A percentile compares a stretch with the other conserved stretches of the same genome.
These are phyloP conservation scores for Chouioia cunea DNA, from an alignment of 2,888 invertebrate genomes.

Conservation along the genomic window DNA sequence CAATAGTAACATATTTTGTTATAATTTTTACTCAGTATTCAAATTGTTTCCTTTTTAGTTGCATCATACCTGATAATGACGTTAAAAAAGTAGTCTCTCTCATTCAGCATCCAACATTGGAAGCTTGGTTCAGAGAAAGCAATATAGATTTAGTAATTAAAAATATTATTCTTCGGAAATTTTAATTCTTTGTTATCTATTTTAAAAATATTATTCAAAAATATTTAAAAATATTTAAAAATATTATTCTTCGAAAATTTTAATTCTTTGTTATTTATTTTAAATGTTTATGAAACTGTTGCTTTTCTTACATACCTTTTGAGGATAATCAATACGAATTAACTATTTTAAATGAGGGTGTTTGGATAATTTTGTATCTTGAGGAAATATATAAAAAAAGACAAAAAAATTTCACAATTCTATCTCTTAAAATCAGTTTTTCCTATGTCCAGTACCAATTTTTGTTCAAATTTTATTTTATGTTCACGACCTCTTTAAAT, in stretches of 20 bases:
- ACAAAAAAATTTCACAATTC: too few species aligned
- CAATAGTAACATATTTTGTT: too few species aligned
- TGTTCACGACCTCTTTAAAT: too few species aligned
- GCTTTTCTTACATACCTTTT: background rate
- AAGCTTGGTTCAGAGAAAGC: slow-evolving; percentile 60
- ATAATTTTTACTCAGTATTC: too few species aligned
- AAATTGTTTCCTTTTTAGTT: slow-evolving; percentile 50
- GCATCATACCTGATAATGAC: slow-evolving; percentile 58
- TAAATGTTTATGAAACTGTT: slow-evolving; percentile 9
- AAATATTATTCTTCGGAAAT: slow-evolving; percentile 56
- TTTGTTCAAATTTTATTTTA: too few species aligned
- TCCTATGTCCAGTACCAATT: too few species aligned
- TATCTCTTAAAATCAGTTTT: too few species aligned
- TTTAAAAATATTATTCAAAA: too few species aligned
- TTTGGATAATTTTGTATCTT: too few species aligned
- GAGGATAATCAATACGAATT: too few species aligned
- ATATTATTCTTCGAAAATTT: slow-evolving; percentile 56
- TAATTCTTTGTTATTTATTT: slow-evolving; percentile 35
- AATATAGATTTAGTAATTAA: slow-evolving; percentile 55
- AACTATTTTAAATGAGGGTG: too few species aligned
- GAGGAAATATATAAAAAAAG: too few species aligned
- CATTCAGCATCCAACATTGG: slow-evolving; percentile 58
- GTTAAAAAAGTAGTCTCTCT: slow-evolving; percentile 50
- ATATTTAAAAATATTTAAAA: slow-evolving; percentile 50
- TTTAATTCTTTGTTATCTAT: slow-evolving; percentile 46